A percentile compares a stretch with the other conserved stretches of the same genome.
These are phyloP conservation scores for Pseudomyrmex flavicornis DNA, from an alignment of 1,140 invertebrate genomes.

Conservation along the genomic window DNA sequence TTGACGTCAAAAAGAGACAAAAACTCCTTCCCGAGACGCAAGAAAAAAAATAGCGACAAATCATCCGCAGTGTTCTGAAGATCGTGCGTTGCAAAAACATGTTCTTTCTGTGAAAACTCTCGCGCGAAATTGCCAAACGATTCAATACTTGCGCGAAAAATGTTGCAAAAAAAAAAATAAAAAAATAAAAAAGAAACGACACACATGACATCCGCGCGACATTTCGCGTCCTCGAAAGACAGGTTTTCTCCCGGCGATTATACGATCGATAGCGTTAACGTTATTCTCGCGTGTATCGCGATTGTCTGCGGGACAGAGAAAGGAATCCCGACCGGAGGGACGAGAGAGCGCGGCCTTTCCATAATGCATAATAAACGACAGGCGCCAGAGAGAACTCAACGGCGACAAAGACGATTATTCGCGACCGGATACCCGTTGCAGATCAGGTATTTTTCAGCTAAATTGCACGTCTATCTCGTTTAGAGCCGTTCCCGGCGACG, in stretches of 20 bases:
- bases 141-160: neutral
- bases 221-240: conserved; percentile 22
- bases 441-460: conserved; percentile 33
- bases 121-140: neutral
- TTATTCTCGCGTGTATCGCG: conserved; percentile 21
- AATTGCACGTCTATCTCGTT: conserved; percentile 39
- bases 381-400: conserved; percentile 60
- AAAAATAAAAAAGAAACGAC: neutral
- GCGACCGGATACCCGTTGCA: neutral
- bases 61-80: neutral
- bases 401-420: conserved; percentile 37
- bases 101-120: neutral
- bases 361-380: conserved; percentile 69
- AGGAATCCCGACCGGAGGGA: neutral
- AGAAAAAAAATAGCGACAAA: too few relatives aligned
- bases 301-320: conserved; percentile 19
- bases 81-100: neutral
- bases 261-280: conserved; percentile 9
- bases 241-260: neutral
- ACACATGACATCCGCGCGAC: neutral
- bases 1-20: neutral
- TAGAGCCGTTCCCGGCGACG: conserved; percentile 11
- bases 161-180: conserved; percentile 6
- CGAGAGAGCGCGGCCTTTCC: conserved; percentile 49
- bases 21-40: neutral